These are phyloP conservation scores for Leptonema lineaticorne DNA, from an alignment of 1,140 invertebrate species.

Conservation along the genomic window DNA sequence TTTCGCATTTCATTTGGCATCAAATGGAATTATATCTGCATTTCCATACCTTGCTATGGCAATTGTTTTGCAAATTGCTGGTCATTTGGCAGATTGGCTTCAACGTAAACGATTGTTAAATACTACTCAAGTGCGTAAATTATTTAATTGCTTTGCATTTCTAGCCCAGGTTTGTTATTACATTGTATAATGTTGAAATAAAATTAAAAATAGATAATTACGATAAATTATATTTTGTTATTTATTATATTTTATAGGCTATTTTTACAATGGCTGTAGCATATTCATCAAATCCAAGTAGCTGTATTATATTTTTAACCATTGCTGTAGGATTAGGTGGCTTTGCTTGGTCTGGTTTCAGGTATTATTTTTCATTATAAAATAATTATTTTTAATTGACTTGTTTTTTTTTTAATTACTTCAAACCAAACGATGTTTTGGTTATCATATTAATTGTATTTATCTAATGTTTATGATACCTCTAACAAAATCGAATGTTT, in stretches of 20 bases:
- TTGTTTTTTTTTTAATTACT: too few relatives aligned
- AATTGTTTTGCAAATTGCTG: slow-evolving; percentile 73
- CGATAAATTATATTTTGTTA: neutral
- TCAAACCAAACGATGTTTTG: too few relatives aligned
- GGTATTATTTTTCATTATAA: slow-evolving; percentile 53
- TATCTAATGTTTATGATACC: too few relatives aligned
- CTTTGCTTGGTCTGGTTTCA: slow-evolving; percentile 86
- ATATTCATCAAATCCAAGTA: slow-evolving; percentile 63
- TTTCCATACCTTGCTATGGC: slow-evolving; percentile 87
- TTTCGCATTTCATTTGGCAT: slow-evolving; percentile 68
- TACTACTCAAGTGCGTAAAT: slow-evolving; percentile 72
- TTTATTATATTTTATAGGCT: slow-evolving; percentile 58
- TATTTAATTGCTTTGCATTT: slow-evolving; percentile 79
- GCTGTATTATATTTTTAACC: slow-evolving; percentile 74
- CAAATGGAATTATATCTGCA: slow-evolving; percentile 79
- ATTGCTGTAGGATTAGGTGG: slow-evolving; percentile 85
- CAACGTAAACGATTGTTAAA: slow-evolving; percentile 64
- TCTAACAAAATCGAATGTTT: too few relatives aligned
- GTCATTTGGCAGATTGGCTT: slow-evolving; percentile 78
- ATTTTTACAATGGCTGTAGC: slow-evolving; percentile 81
- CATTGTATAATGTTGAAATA: too few relatives aligned
- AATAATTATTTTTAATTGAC: neutral
- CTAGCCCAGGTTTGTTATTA: slow-evolving; percentile 55
- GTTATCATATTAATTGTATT: too few relatives aligned
- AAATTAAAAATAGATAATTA: neutral